Evolutionary conservation across 1,140 invertebrate species (phyloP).

Genomic region (Bicyclus anynana): DNA sequence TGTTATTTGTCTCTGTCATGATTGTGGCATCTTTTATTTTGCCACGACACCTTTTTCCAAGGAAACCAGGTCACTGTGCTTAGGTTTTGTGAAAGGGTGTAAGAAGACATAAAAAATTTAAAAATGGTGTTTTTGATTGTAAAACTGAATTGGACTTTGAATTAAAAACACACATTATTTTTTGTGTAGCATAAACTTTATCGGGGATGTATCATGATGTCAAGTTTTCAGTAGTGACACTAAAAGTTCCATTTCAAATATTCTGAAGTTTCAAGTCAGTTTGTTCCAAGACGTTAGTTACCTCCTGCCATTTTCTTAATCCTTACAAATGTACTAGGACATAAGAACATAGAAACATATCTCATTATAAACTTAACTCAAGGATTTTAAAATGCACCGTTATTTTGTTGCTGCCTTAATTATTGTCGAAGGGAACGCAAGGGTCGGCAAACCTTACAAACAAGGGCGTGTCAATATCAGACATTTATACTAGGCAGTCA

Average conservation of each 20-base stretch:
- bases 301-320: neutral
- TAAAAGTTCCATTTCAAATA: no score
- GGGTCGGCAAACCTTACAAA: conserved; percentile 9
- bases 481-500: conserved; percentile 7
- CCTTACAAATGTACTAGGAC: neutral
- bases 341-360: neutral
- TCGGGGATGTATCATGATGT: no score
- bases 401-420: neutral
- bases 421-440: conserved; percentile 5
- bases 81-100: neutral
- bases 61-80: conserved; percentile 1
- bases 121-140: no score
- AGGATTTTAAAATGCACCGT: no score
- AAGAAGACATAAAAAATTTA: no score
- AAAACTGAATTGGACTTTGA: no score
- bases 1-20: neutral
- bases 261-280: no score
- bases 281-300: neutral
- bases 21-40: neutral
- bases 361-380: neutral
- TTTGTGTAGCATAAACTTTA: no score
- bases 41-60: neutral
- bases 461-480: conserved; percentile 23
- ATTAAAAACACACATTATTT: no score
- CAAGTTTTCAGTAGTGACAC: no score